A percentile compares a stretch with the other conserved stretches of the same genome.
Conservation (phyloP, 2,888 invertebrate species). For the Pyrochroa serraticornis region DNA sequence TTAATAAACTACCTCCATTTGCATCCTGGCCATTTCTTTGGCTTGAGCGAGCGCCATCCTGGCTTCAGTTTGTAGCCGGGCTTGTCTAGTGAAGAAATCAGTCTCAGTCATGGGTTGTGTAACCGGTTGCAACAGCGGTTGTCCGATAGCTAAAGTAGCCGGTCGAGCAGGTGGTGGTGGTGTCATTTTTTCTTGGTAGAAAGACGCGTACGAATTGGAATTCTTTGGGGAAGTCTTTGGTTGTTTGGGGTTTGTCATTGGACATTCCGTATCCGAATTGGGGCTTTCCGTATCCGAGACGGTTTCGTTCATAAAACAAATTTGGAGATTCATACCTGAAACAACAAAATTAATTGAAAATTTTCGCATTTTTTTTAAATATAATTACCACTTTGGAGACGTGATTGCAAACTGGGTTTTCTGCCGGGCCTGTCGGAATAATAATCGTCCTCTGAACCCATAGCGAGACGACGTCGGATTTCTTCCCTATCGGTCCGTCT, state of each 20-base stretch:
- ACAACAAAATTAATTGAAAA: conserved; percentile 30
- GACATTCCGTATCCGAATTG: conserved; percentile 72
- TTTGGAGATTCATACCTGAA: conserved; percentile 89
- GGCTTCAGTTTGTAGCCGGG: conserved; percentile 84
- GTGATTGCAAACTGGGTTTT: conserved; percentile 86
- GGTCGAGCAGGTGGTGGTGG: conserved; percentile 45
- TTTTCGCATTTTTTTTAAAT: background rate
- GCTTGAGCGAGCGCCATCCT: conserved; percentile 87
- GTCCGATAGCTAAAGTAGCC: conserved; percentile 54
- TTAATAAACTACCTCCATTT: conserved; percentile 74
- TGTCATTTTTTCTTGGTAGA: conserved; percentile 16
- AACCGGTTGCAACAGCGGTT: conserved; percentile 59
- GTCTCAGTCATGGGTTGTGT: conserved; percentile 65
- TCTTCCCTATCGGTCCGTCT: conserved; percentile 92
- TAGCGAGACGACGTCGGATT: conserved; percentile 85
- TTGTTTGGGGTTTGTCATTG: conserved; percentile 54
- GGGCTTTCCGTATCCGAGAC: conserved; percentile 84
- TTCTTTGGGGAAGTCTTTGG: conserved; percentile 44
- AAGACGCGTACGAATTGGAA: conserved; percentile 23
- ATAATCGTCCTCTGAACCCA: conserved; percentile 81
- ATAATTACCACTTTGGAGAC: conserved; percentile 78
- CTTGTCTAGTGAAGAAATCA: conserved; percentile 82
- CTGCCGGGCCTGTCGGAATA: conserved; percentile 74
- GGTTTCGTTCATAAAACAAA: conserved; percentile 95
- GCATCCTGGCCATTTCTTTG: conserved; percentile 89